Conservation (phyloP, 2,113 vertebrate species). For the Mungos mungo region DNA sequence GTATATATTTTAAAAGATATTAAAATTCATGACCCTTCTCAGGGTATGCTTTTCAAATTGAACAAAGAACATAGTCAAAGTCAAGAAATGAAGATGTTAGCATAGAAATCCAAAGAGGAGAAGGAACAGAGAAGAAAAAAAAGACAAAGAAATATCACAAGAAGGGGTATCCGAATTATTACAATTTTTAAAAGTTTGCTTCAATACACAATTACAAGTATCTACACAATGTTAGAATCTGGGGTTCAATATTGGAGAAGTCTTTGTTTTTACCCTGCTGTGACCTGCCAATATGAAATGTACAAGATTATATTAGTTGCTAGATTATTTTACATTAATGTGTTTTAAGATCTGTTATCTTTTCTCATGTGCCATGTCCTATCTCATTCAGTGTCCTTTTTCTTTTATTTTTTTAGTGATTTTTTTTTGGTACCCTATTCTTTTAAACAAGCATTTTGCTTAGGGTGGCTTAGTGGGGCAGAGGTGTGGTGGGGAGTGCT, state of each 20-base stretch:
- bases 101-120: background rate
- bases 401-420: background rate
- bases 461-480: background rate
- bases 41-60: background rate
- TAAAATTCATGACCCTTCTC: background rate
- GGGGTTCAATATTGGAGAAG: background rate
- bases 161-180: background rate
- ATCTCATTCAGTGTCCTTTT: no score
- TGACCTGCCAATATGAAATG: background rate
- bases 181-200: background rate
- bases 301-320: background rate
- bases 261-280: background rate
- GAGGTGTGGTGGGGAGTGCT: accelerated
- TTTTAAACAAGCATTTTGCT: background rate
- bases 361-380: background rate
- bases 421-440: background rate
- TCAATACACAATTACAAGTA: background rate
- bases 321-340: background rate
- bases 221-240: background rate
- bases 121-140: background rate
- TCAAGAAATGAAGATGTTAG: background rate
- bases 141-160: background rate
- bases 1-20: background rate
- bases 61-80: background rate
- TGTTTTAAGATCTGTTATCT: background rate